A percentile compares a stretch with the other conserved stretches of the same genome.
phyloP scores from a whole-genome alignment of 2,113 vertebrate genomes.

The Macaca fascicularis region T2T-MFA8v1.1 NC_088376.1:22971001-22971500 shows the following conservation, averaged over 20 bases:
- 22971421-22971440: not conserved
- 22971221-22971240: not conserved
- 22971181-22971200: not conserved
- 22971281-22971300: not conserved
- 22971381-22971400: not conserved
- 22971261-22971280: not conserved
- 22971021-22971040: not conserved
- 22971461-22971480: not conserved
- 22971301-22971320: too few relatives aligned
- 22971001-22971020: not conserved
- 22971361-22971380: rapidly evolving
- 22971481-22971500: not conserved
- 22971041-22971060: not conserved
- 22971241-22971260: not conserved
- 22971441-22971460: not conserved
- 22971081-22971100: rapidly evolving
- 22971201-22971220: not conserved
- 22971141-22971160: not conserved
- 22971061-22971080: not conserved
- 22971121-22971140: not conserved
- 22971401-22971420: not conserved
- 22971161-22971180: not conserved
- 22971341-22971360: not conserved
- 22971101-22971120: not conserved
- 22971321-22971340: rapidly evolving